These are phyloP conservation scores for Lacanobia oleracea DNA, from an alignment of 2,888 invertebrate genomes.

Conservation along the genomic window DNA sequence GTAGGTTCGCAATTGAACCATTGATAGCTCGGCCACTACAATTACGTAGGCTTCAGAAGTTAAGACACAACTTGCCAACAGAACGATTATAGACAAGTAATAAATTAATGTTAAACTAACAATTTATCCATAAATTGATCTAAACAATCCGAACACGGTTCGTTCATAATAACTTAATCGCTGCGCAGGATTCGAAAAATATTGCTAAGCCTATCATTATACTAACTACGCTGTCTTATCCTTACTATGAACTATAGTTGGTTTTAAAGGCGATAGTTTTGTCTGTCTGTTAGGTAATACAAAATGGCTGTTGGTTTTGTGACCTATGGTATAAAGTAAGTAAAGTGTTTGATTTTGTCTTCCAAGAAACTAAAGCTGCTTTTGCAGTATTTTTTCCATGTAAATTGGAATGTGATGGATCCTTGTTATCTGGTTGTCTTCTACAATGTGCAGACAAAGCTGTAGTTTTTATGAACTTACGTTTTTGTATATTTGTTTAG, in stretches of 20 bases:
- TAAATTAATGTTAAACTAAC: constrained; percentile 60
- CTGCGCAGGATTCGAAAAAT: constrained; percentile 59
- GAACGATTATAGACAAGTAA: constrained; percentile 48
- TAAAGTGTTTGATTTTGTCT: no score
- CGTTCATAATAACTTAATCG: constrained; percentile 63
- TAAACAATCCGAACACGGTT: constrained; percentile 48
- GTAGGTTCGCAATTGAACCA: constrained; percentile 1
- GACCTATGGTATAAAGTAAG: no score
- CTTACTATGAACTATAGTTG: constrained; percentile 25
- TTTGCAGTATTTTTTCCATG: no score
- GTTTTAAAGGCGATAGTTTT: constrained; percentile 17
- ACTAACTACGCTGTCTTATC: constrained; percentile 50
- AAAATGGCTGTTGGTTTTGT: background rate
- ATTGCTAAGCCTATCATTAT: constrained; percentile 58
- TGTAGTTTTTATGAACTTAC: no score
- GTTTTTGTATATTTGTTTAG: no score
- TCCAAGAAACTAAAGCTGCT: no score
- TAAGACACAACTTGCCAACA: constrained; percentile 21
- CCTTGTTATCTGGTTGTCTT: no score
- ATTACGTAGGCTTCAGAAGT: constrained; percentile 19
- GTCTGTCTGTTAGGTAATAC: constrained; percentile 14
- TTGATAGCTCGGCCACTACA: constrained; percentile 2
- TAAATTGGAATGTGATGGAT: no score
- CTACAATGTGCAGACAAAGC: no score
- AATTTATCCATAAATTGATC: constrained; percentile 66